Conservation (phyloP, 2,888 invertebrate genomes). For the Drosophila quinaria region DNA sequence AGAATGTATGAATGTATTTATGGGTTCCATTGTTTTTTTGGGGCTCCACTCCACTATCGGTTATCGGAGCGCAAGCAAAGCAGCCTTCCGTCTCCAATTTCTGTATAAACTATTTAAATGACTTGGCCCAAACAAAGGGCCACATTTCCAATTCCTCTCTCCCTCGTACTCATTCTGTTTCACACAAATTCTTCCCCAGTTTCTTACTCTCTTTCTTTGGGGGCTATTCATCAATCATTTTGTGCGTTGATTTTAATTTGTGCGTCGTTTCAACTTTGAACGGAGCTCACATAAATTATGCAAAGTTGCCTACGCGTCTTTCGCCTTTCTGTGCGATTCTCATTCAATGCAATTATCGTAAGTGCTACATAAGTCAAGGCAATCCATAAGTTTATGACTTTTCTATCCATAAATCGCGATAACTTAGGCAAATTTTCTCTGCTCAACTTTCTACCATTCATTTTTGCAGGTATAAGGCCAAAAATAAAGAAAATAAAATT, state of each 20-base stretch:
- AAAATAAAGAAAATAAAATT: conserved; percentile 17
- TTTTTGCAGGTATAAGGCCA: conserved; percentile 35
- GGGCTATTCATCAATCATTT: conserved; percentile 75
- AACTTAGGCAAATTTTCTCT: conserved; percentile 63
- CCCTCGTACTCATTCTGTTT: not conserved
- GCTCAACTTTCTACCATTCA: conserved; percentile 47
- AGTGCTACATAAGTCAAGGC: conserved; percentile 75
- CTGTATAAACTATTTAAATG: conserved; percentile 61
- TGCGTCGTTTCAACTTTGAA: conserved; percentile 77
- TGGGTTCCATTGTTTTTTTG: conserved; percentile 37
- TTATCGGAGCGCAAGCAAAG: conserved; percentile 42
- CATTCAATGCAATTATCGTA: conserved; percentile 78
- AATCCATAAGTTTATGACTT: conserved; percentile 80
- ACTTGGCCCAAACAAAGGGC: conserved; percentile 45
- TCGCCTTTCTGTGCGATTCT: conserved; percentile 39
- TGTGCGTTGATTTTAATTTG: conserved; percentile 80
- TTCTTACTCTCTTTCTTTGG: not conserved
- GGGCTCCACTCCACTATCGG: conserved; percentile 35
- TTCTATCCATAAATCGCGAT: conserved; percentile 72
- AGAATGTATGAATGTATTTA: conserved; percentile 11
- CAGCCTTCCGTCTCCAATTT: conserved; percentile 31
- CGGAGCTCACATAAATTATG: conserved; percentile 74
- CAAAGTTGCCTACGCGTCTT: conserved; percentile 62
- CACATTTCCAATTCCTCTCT: conserved; percentile 7
- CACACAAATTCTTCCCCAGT: not conserved